Conservation (phyloP, 2,113 vertebrate genomes). For the Carassius auratus region DNA sequence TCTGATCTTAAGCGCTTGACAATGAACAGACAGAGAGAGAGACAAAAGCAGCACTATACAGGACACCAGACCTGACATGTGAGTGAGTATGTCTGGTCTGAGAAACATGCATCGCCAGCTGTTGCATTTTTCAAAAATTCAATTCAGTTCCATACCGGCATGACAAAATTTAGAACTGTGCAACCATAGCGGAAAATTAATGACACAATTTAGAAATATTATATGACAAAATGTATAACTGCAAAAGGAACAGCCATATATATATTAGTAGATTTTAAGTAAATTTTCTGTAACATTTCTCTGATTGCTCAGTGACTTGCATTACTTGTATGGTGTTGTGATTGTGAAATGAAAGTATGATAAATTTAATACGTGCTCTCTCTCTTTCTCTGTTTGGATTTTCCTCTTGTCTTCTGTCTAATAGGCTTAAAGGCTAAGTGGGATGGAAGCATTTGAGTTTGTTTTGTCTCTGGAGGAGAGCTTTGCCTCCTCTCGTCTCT, state of each 20-base stretch:
- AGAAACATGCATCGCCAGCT: background rate
- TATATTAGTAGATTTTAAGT: background rate
- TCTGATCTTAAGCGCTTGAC: background rate
- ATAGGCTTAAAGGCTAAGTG: slow-evolving; percentile 65
- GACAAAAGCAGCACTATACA: background rate
- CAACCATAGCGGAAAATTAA: background rate
- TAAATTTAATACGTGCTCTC: background rate
- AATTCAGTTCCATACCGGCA: background rate
- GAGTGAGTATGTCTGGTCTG: background rate
- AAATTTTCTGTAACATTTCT: background rate
- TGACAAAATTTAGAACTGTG: background rate
- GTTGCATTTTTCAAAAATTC: background rate
- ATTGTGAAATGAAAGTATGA: background rate
- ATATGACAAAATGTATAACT: background rate
- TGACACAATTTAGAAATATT: background rate
- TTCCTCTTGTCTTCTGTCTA: slow-evolving; percentile 62
- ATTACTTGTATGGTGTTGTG: background rate
- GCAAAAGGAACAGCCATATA: background rate
- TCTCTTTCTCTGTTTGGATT: slow-evolving; percentile 42
- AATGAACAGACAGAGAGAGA: background rate
- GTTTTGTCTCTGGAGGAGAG: slow-evolving; percentile 54
- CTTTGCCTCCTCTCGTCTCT: slow-evolving; percentile 38
- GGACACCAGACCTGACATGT: background rate
- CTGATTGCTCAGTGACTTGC: background rate
- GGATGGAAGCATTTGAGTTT: slow-evolving; percentile 63